Evolutionary conservation across 2,113 vertebrate species (phyloP).

Genomic region (Urocynchramus pylzowi): DNA sequence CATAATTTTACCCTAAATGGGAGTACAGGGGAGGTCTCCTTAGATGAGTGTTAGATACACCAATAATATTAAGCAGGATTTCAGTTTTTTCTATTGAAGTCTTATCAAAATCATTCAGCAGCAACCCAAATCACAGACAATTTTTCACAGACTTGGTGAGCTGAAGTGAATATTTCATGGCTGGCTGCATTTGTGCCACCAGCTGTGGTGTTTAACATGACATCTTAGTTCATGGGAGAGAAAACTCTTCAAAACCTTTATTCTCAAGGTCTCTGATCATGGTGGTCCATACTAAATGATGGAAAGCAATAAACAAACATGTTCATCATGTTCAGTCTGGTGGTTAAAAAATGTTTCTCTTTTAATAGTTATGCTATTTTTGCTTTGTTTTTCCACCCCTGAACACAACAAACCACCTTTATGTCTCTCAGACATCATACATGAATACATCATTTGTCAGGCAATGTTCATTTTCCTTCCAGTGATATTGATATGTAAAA

Average conservation of each 20-base stretch:
- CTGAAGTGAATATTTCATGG: background rate
- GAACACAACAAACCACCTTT: background rate
- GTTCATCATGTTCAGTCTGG: background rate
- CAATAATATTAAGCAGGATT: background rate
- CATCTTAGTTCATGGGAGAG: background rate
- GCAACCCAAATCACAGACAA: background rate
- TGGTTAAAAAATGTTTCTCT: background rate
- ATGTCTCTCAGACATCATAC: background rate
- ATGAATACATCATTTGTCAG: background rate
- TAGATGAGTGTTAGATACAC: background rate
- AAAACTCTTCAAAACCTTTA: background rate
- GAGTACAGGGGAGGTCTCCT: background rate
- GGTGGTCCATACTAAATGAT: background rate
- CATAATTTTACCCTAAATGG: background rate
- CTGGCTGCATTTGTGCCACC: background rate
- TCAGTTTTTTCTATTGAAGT: background rate
- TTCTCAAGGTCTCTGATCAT: background rate
- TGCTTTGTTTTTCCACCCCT: background rate
- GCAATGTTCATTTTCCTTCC: background rate
- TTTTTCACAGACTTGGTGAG: background rate
- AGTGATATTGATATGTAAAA: background rate
- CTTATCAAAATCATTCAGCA: background rate
- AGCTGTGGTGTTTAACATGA: background rate
- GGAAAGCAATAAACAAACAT: background rate
- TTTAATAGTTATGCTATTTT: background rate